Conservation (phyloP, 2,797 vertebrate genomes). For the Lophura swinhoii region DNA sequence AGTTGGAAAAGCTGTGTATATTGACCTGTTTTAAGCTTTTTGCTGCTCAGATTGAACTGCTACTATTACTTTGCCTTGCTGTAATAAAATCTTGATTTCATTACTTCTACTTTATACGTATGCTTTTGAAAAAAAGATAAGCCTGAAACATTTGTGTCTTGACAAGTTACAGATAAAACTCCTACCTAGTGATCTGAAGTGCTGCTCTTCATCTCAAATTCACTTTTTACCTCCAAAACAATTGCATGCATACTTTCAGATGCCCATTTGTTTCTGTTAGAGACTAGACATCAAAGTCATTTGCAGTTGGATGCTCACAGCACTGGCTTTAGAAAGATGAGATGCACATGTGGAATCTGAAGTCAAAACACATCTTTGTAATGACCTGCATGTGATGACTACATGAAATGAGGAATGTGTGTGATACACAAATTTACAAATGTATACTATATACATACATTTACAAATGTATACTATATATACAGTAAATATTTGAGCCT, state of each 20-base stretch:
- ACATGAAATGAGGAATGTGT: neutral
- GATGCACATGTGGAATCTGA: neutral
- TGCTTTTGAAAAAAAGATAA: neutral
- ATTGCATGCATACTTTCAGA: neutral
- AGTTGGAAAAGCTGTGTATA: fast-evolving
- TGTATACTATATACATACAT: neutral
- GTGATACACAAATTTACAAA: neutral
- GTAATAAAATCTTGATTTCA: neutral
- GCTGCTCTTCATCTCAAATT: neutral
- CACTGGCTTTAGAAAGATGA: neutral
- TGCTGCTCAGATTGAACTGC: neutral
- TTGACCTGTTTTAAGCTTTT: neutral
- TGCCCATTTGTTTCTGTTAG: neutral
- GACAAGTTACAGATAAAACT: neutral
- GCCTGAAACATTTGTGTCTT: neutral
- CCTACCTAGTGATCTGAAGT: neutral
- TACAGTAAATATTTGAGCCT: neutral
- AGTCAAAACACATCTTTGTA: neutral
- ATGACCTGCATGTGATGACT: neutral
- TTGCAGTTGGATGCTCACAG: neutral
- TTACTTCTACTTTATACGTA: neutral
- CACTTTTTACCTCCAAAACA: neutral
- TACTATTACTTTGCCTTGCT: neutral
- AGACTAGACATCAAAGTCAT: neutral
- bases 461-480: neutral